Percentiles rank a stretch among this genome's conserved stretches.
Conservation (phyloP, 2,113 vertebrate genomes). For the Carlito syrichta region DNA sequence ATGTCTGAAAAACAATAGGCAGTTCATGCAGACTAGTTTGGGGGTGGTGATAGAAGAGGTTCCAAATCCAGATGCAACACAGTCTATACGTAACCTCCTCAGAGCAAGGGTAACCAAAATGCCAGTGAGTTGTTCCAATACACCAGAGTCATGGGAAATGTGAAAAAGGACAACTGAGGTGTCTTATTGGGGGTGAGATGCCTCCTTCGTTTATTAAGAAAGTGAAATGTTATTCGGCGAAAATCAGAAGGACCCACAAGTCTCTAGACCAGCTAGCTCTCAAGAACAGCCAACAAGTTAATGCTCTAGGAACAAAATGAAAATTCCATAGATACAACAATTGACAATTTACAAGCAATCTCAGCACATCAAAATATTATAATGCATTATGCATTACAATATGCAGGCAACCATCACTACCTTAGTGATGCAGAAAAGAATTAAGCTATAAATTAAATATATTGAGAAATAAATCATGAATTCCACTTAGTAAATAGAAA, state of each 20-base stretch:
- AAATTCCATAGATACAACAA: not conserved
- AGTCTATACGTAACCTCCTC: not conserved
- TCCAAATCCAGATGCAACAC: not conserved
- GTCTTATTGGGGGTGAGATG: not conserved
- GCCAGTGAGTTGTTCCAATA: not conserved
- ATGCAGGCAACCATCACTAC: not conserved
- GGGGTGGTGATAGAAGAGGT: not conserved
- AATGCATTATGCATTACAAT: not conserved
- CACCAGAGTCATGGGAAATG: not conserved
- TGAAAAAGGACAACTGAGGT: not conserved
- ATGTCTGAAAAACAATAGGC: not conserved
- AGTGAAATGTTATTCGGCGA: not conserved
- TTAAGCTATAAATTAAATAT: constrained; percentile 9
- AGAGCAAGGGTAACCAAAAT: not conserved
- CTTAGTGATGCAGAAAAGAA: not conserved
- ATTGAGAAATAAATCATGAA: not conserved
- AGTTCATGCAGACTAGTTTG: not conserved
- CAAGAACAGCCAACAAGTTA: not conserved
- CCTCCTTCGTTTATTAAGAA: not conserved
- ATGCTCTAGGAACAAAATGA: not conserved
- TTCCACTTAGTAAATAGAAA: not conserved
- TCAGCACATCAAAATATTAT: not conserved
- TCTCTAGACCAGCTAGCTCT: not conserved
- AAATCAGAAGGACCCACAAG: not conserved
- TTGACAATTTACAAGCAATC: not conserved